A percentile compares a stretch with the other conserved stretches of the same genome.
These are phyloP conservation scores for Lingula anatina DNA, from an alignment of 2,888 invertebrate species.

Conservation along the genomic window DNA sequence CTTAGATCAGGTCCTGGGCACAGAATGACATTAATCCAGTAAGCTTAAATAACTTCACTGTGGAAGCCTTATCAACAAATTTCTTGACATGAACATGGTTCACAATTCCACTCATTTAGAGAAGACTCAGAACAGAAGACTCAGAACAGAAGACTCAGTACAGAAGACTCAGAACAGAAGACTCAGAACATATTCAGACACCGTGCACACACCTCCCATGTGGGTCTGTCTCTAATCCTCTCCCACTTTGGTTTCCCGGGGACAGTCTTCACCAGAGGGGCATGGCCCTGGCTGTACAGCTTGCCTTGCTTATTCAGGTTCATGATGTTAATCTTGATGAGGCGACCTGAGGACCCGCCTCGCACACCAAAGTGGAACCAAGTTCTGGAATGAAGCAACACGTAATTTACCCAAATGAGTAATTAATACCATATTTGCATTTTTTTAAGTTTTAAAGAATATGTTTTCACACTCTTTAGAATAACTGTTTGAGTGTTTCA, in stretches of 20 bases:
- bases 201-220: constrained; percentile 64
- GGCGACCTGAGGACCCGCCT: constrained; percentile 53
- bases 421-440: no score
- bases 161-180: not conserved
- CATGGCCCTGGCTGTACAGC: constrained; percentile 75
- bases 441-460: no score
- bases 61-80: no score
- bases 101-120: not conserved
- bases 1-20: no score
- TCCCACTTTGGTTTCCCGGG: constrained; percentile 81
- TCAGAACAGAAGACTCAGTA: not conserved
- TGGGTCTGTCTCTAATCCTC: constrained; percentile 72
- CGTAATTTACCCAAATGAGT: no score
- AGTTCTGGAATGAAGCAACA: constrained; percentile 68
- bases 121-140: not conserved
- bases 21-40: no score
- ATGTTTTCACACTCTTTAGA: no score
- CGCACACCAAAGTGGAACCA: constrained; percentile 88
- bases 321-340: constrained; percentile 75
- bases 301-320: constrained; percentile 86
- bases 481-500: no score
- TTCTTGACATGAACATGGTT: no score
- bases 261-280: constrained; percentile 46
- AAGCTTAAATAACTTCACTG: no score
- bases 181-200: constrained; percentile 16